Base-by-base conservation (phyloP, 2,113 vertebrate genomes). In the Saimiri boliviensis region DNA sequence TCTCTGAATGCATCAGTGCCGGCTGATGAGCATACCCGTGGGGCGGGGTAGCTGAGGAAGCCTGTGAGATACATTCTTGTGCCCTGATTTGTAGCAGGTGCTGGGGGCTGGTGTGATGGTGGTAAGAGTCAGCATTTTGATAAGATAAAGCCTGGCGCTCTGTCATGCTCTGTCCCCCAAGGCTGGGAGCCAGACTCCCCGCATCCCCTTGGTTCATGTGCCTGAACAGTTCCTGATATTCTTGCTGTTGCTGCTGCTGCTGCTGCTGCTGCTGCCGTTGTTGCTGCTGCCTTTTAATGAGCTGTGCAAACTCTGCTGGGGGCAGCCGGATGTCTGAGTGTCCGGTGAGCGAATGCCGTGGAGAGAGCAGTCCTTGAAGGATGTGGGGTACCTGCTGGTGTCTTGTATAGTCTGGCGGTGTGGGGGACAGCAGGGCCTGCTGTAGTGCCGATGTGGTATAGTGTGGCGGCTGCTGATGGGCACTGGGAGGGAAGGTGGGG, bases 401-500 rank as follows among this genome's bases (percentile, higher is more conserved):
- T 96, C 99, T 97, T 79, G 97, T 98, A 96, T 99, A 99, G 98
- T 99, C 99, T 47, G 99, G 98, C 0, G 99, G 99, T 0, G 99
- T 99, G 0, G 99, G 99, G 60, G 99, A 99, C 25, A 99, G 99
- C 98, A 99, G 98, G 21, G 99, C 99, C 98, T 99, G 99, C 98
- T 99, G 99, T 97, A 99, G 99, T 85, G 99, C 98, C 0, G 99
- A 99, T 0, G 99, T 98, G 11, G 99, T 82, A 93, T 99, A 98
- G 98, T 99, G 94, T 98, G 98, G 98, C n/a, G 97, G 97, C 20
- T 98, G 99, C 96, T 98, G 99, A 95, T 98, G 98, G 85, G 98
- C 54, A 85, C 97, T 45, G 98, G 98, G 98, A 98, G 99, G 98
- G 98, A 99, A 99, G 71, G 87, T 90, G 97, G 99, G 99, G 97